Evolutionary conservation across 1,140 invertebrate genomes (phyloP), one percentile per base, ranked within the genome.

Genomic region (Adoxophyes honmai): DNA sequence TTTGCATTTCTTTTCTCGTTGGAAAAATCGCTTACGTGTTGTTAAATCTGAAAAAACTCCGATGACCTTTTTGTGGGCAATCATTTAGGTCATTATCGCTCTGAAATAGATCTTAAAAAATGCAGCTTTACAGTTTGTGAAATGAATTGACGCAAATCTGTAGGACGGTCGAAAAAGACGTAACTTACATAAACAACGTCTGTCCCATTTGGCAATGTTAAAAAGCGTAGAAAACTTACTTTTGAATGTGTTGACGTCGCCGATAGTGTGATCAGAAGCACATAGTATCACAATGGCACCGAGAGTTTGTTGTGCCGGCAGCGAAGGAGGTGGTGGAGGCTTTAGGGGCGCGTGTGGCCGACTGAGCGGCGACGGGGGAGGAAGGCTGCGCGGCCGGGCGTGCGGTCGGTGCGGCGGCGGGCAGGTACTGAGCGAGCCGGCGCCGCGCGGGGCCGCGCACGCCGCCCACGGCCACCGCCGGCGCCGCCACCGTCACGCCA

Each of bases 221-320:
- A 28, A 28, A 28, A 28, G 5, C 11, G 14, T 57, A 58, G 63
- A 57, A 58, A 72, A 75, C 74, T 75, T 77, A 80, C 74, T 52
- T 66, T 58, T 64, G 51, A n/a, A n/a, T 34, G 48, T 60, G 52
- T 39, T 9, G 62, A 53, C 52, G 55, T 63, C 57, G 57, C 18
- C 44, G 58, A 53, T 52, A 52, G 58, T 58, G 57, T 60, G 51
- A 60, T 74, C 69, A 74, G 68, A 69, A 72, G 65, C 71, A 78
- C 74, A 75, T 60, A 70, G 66, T 66, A 66, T 39, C 52, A 60
- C 60, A 67, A 62, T 68, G 69, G 67, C 70, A 74, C 62, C 62
- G 66, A 61, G 54, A 67, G 70, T 83, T 82, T 82, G 81, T 80
- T 81, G 66, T 78, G 73, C 68, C 74, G 75, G 75, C 70, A 18